Evolutionary conservation across 2,797 vertebrate species (phyloP).

Genomic region (Xerus rutilus): DNA sequence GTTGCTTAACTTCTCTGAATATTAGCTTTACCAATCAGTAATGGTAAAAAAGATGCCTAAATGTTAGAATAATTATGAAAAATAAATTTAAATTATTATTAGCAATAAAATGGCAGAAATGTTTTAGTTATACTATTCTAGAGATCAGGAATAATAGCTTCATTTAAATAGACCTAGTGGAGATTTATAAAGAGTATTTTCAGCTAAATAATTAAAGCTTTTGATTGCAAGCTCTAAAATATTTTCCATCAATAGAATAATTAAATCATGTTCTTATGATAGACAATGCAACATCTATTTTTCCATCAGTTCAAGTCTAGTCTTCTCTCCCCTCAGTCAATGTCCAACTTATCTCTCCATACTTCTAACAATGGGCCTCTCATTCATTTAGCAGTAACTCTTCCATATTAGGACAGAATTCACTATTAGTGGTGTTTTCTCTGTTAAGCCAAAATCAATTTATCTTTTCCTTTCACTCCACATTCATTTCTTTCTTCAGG

Average conservation of each 20-base stretch:
- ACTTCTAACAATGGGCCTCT: not conserved
- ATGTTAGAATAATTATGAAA: not conserved
- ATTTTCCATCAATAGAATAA: not conserved
- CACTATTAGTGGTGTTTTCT: not conserved
- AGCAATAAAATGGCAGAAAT: not conserved
- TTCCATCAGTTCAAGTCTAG: not conserved
- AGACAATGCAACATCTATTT: not conserved
- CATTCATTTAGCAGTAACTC: not conserved
- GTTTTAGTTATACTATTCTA: not conserved
- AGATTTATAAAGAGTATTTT: constrained; percentile 2
- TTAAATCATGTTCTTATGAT: not conserved
- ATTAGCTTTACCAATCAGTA: not conserved
- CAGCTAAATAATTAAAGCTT: constrained; percentile 2
- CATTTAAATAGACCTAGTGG: not conserved
- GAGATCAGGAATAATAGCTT: not conserved
- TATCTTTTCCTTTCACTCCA: not conserved
- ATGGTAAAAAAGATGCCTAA: not conserved
- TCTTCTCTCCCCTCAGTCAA: not conserved
- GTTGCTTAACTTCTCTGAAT: not conserved
- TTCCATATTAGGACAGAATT: not conserved
- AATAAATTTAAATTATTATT: not conserved
- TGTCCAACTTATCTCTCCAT: not conserved
- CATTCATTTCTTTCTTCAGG: not conserved
- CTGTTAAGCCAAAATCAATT: not conserved
- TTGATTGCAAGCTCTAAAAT: not conserved